A percentile compares a stretch with the other conserved stretches of the same genome.
These are phyloP conservation scores for Apomyelois bistriatella DNA, from an alignment of 2,888 invertebrate species.

Conservation along the genomic window DNA sequence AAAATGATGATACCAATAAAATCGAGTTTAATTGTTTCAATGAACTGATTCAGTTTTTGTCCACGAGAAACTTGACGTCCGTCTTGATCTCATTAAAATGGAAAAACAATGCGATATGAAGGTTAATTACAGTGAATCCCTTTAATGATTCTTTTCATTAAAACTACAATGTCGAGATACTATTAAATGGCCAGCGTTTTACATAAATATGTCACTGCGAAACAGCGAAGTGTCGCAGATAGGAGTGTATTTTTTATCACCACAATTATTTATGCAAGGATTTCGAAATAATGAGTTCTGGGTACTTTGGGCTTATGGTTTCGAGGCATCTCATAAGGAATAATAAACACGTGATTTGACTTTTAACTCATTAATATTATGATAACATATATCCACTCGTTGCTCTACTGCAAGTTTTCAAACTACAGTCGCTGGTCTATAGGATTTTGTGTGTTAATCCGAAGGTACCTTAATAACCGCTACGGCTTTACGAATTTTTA, in stretches of 20 bases:
- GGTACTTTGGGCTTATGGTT: no score
- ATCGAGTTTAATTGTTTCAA: not conserved
- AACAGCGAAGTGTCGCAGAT: constrained; percentile 10
- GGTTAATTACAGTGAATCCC: constrained; percentile 14
- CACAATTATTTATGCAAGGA: not conserved
- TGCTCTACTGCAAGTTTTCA: no score
- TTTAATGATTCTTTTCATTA: constrained; percentile 9
- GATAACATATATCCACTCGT: no score
- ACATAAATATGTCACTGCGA: constrained; percentile 5
- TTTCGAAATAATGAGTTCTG: not conserved
- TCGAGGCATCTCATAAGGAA: no score
- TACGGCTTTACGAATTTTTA: no score
- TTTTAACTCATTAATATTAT: no score
- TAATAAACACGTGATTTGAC: no score
- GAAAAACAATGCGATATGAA: constrained; percentile 11
- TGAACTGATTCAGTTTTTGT: constrained; percentile 1
- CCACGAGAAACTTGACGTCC: not conserved
- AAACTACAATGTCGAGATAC: constrained; percentile 17
- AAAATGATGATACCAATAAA: not conserved
- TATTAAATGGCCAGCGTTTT: constrained; percentile 17
- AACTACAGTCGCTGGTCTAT: no score
- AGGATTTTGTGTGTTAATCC: no score
- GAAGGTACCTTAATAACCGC: no score
- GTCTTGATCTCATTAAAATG: constrained; percentile 7
- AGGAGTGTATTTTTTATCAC: not conserved